Conservation (phyloP, 2,113 vertebrate genomes). For the Girardinichthys multiradiatus region DNA sequence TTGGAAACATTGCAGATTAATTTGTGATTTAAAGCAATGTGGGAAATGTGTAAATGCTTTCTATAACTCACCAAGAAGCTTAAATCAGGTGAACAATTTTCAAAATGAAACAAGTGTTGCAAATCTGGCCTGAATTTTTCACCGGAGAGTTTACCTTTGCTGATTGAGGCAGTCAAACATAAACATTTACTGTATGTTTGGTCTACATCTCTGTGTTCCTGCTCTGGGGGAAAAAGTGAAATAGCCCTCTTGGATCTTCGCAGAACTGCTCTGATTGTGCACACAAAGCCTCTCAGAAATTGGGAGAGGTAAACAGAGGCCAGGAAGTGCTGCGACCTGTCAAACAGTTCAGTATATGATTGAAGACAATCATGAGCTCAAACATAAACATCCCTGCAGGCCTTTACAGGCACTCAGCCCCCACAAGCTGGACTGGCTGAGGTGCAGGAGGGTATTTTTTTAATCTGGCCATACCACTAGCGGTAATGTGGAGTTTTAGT, state of each 20-base stretch:
- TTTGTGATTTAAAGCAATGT: background rate
- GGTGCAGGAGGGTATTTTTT: slow-evolving; percentile 41
- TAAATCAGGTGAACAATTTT: slow-evolving; percentile 2
- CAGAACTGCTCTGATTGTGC: slow-evolving; percentile 73
- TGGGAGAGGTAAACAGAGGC: slow-evolving; percentile 80
- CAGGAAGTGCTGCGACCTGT: slow-evolving; percentile 77
- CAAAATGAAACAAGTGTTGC: background rate
- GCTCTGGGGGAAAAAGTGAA: slow-evolving; percentile 12
- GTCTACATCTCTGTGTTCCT: slow-evolving; percentile 16
- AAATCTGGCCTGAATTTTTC: slow-evolving; percentile 5
- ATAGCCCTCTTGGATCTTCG: slow-evolving; percentile 39
- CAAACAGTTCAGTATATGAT: slow-evolving; percentile 81
- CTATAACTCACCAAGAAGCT: background rate
- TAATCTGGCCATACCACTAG: slow-evolving; percentile 47
- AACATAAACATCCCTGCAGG: slow-evolving; percentile 79
- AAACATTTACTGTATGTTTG: slow-evolving; percentile 20
- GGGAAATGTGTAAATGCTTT: background rate
- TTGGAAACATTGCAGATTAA: background rate
- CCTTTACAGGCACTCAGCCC: slow-evolving; percentile 55
- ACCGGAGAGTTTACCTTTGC: slow-evolving; percentile 27
- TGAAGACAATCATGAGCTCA: slow-evolving; percentile 80
- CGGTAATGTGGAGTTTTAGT: slow-evolving; percentile 24
- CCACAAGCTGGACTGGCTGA: slow-evolving; percentile 47
- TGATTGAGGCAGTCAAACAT: slow-evolving; percentile 37
- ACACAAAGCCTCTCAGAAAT: slow-evolving; percentile 77